These are phyloP conservation scores for Tetragonula clypearis DNA, from an alignment of 1,140 invertebrate genomes.

Conservation along the genomic window DNA sequence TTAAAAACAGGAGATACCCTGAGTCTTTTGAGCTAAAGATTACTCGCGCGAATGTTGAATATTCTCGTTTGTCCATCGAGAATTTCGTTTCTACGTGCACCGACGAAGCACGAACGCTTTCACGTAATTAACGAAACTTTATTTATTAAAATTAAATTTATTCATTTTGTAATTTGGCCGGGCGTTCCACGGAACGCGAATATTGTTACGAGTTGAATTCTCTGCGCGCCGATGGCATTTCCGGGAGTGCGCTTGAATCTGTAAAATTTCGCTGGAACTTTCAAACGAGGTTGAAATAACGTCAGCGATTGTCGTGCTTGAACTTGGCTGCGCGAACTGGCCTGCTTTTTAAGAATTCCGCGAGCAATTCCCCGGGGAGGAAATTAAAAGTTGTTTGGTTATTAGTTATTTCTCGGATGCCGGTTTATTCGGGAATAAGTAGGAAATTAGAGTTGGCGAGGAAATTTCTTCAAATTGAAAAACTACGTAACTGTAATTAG, in stretches of 20 bases:
- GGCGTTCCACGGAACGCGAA: neutral
- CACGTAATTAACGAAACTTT: constrained; percentile 2
- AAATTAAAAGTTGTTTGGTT: neutral
- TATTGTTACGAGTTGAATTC: neutral
- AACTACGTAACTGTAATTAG: neutral
- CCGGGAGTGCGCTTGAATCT: neutral
- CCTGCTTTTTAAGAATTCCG: neutral
- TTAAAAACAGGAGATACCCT: no score
- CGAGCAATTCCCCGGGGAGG: neutral
- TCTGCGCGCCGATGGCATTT: neutral
- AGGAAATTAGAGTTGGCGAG: neutral
- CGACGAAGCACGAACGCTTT: neutral
- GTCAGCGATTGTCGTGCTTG: neutral
- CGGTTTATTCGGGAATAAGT: neutral
- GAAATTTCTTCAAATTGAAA: neutral
- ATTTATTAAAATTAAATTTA: constrained; percentile 2
- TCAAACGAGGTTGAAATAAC: neutral
- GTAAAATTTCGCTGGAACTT: neutral
- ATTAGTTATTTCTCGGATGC: no score
- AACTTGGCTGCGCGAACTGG: neutral
- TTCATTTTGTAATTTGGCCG: neutral
- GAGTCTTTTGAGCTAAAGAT: no score
- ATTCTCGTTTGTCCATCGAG: neutral
- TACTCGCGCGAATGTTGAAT: no score
- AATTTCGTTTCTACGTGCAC: neutral